phyloP scores from a whole-genome alignment of 2,113 vertebrate genomes.

The Stegastes partitus region DNA sequence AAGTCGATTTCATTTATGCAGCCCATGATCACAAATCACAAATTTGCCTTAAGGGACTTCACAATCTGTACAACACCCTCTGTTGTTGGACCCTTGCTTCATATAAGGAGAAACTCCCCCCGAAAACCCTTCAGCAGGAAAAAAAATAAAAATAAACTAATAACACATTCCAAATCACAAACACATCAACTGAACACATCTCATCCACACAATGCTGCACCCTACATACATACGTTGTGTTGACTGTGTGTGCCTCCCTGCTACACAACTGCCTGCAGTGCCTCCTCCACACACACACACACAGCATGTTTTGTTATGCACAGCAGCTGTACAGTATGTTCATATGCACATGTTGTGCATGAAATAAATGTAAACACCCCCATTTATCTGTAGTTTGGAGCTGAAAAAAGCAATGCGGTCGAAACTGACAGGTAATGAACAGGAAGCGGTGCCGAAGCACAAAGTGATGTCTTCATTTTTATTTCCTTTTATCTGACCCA shows the following conservation, averaged over 20 bases:
- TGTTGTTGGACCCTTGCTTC: not conserved
- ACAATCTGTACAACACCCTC: constrained; percentile 8
- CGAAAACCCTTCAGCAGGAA: not conserved
- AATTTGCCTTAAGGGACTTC: constrained; percentile 23
- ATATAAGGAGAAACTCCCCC: constrained; percentile 9
- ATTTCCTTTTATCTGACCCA: too few relatives aligned
- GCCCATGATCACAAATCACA: constrained; percentile 28
- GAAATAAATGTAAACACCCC: too few relatives aligned
- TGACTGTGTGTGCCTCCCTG: not conserved
- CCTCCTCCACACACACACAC: too few relatives aligned
- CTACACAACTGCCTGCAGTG: not conserved
- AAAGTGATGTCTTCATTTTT: too few relatives aligned
- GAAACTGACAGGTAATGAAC: too few relatives aligned
- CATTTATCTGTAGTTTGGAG: too few relatives aligned
- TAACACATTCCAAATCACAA: constrained; percentile 17
- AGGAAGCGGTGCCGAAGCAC: too few relatives aligned
- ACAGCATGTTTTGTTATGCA: too few relatives aligned
- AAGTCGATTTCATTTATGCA: constrained; percentile 20
- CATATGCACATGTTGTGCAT: too few relatives aligned
- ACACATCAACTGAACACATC: constrained; percentile 3
- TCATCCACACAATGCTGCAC: not conserved
- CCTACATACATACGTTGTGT: not conserved
- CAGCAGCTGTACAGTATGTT: too few relatives aligned
- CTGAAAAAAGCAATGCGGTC: too few relatives aligned
- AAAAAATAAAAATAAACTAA: not conserved